A percentile compares a stretch with the other conserved stretches of the same genome.
These are phyloP conservation scores for Gryllus bimaculatus DNA, from an alignment of 1,140 invertebrate species.

Conservation along the genomic window DNA sequence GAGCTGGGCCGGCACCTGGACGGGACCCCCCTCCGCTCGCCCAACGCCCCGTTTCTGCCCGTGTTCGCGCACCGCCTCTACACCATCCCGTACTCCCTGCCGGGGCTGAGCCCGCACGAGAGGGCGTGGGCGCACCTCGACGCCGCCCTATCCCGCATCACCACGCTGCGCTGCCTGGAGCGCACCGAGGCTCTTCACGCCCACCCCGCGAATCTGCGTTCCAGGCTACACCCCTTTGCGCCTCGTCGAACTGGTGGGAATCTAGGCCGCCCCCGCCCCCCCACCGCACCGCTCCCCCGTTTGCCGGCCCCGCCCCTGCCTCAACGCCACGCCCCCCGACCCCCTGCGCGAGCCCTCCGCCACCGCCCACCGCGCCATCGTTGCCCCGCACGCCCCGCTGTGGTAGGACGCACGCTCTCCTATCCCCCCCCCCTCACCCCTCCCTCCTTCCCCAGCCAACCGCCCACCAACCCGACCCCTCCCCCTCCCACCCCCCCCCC, in stretches of 20 bases:
- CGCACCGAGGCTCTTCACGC: not conserved
- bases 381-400: not conserved
- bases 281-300: not conserved
- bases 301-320: not conserved
- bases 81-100: not conserved
- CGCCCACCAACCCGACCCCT: too few species aligned
- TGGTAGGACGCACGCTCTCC: not conserved
- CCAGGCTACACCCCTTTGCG: not conserved
- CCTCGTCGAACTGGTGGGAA: not conserved
- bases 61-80: not conserved
- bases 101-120: not conserved
- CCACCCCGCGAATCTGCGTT: too few species aligned
- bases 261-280: not conserved
- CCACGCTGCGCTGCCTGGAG: not conserved
- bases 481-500: too few species aligned
- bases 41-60: not conserved
- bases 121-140: not conserved
- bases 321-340: not conserved
- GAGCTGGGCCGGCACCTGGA: not conserved
- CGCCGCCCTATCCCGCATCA: not conserved
- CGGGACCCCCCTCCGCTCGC: not conserved
- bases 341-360: too few species aligned
- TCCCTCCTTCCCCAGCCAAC: too few species aligned
- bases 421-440: too few species aligned
- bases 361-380: too few species aligned